These are phyloP conservation scores for Craseonycteris thonglongyai DNA, from an alignment of 2,113 vertebrate species.

Conservation along the genomic window DNA sequence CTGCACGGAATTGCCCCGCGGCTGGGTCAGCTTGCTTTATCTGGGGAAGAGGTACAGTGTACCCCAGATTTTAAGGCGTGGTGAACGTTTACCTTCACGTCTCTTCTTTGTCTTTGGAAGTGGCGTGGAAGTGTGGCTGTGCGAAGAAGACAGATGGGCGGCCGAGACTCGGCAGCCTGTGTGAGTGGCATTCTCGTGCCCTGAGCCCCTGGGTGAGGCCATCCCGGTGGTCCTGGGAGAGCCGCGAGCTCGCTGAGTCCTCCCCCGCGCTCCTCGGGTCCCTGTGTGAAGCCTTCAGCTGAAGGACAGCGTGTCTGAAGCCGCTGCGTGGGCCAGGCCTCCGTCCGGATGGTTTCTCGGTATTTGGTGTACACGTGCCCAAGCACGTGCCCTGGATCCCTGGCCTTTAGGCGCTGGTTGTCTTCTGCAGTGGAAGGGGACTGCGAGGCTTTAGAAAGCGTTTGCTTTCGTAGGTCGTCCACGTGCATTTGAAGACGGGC, in stretches of 20 bases:
- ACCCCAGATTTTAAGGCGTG: too few species aligned
- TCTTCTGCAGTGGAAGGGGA: not conserved
- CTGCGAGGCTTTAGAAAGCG: not conserved
- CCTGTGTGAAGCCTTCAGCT: not conserved
- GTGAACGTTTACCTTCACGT: not conserved
- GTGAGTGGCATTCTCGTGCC: not conserved
- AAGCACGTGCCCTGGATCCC: not conserved
- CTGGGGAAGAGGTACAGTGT: not conserved
- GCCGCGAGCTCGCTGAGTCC: fast-evolving
- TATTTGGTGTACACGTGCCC: not conserved
- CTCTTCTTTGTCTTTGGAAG: not conserved
- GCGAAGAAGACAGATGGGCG: fast-evolving
- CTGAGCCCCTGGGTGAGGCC: fast-evolving
- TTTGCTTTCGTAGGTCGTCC: not conserved
- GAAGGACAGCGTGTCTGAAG: not conserved
- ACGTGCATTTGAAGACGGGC: not conserved
- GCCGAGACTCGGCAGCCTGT: not conserved
- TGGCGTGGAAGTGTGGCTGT: fast-evolving
- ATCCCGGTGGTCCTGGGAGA: too few species aligned
- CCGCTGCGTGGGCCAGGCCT: not conserved
- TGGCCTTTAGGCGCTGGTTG: not conserved
- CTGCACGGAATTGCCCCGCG: fast-evolving
- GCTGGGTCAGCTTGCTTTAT: not conserved
- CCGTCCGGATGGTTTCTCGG: not conserved
- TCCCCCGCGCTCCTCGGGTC: not conserved